phyloP scores from a whole-genome alignment of 2,888 invertebrate genomes.

The Morpho achilles region DNA sequence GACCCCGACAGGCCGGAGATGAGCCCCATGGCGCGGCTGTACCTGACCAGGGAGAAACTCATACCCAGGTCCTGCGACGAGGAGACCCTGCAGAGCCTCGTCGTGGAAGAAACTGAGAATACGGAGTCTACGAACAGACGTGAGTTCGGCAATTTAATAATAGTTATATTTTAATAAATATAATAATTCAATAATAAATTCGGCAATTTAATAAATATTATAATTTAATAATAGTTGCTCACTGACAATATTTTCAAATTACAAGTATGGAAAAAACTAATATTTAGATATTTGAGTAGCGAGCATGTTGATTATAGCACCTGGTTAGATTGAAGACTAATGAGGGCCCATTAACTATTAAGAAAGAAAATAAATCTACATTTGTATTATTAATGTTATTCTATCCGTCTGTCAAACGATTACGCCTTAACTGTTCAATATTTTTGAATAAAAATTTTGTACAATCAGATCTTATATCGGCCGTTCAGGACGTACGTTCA shows the following conservation, averaged over 20 bases:
- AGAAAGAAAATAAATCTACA: too few species aligned
- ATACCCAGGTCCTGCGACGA: slow-evolving; percentile 87
- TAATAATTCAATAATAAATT: slow-evolving; percentile 28
- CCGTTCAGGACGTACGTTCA: too few species aligned
- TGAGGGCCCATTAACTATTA: too few species aligned
- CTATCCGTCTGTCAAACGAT: too few species aligned
- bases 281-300: not conserved
- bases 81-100: slow-evolving; percentile 76
- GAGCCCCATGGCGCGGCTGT: slow-evolving; percentile 90
- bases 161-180: not conserved
- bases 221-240: not conserved
- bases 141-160: slow-evolving; percentile 54
- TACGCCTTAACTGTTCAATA: too few species aligned
- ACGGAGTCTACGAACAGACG: slow-evolving; percentile 83
- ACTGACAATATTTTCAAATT: too few species aligned
- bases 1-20: slow-evolving; percentile 83
- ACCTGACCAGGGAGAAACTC: slow-evolving; percentile 86
- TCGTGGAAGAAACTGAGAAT: slow-evolving; percentile 83
- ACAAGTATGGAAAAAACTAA: too few species aligned
- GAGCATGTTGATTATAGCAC: too few species aligned
- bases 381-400: too few species aligned
- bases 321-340: too few species aligned
- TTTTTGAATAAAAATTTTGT: too few species aligned
- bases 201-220: not conserved
- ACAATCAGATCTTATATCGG: too few species aligned